Conservation (phyloP, 2,113 vertebrate species). For the Turdus rufiventris region DNA sequence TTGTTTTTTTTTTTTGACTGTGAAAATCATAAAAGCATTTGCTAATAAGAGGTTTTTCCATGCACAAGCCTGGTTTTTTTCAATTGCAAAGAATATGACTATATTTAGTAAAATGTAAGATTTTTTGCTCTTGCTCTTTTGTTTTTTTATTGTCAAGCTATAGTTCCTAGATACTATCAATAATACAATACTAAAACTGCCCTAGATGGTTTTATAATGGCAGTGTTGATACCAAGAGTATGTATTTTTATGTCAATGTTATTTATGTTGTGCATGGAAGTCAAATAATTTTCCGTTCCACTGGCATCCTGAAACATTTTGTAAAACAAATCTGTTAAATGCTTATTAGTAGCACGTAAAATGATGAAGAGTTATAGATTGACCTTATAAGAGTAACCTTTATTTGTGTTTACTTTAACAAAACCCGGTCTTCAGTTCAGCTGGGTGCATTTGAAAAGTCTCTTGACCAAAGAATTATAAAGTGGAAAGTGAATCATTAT, state of each 20-base stretch:
- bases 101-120: neutral
- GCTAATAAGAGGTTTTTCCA: neutral
- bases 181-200: neutral
- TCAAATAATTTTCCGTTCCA: neutral
- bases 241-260: neutral
- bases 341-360: neutral
- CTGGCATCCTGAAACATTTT: neutral
- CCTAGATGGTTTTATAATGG: neutral
- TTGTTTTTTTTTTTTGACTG: neutral
- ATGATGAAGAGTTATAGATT: neutral
- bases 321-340: neutral
- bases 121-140: neutral
- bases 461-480: neutral
- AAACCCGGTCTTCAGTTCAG: neutral
- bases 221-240: neutral
- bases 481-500: neutral
- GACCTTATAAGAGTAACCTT: neutral
- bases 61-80: neutral
- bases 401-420: neutral
- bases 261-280: neutral
- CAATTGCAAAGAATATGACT: neutral
- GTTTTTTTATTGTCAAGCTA: neutral
- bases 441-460: neutral
- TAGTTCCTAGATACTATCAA: neutral
- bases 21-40: neutral